These are phyloP conservation scores for Antidorcas marsupialis DNA, from an alignment of 2,113 vertebrate species.

Conservation along the genomic window DNA sequence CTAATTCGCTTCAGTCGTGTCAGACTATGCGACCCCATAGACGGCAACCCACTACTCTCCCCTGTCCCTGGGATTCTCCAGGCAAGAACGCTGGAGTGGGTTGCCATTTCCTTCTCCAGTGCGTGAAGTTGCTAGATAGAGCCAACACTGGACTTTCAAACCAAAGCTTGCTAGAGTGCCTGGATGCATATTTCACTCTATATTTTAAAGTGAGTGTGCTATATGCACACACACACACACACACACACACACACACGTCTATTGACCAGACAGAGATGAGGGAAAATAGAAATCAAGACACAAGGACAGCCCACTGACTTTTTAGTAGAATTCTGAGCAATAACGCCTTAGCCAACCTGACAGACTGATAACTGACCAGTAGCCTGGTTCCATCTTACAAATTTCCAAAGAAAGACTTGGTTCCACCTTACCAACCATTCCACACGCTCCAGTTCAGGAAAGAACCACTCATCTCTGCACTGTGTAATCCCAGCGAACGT, in stretches of 20 bases:
- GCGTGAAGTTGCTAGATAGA: too few relatives aligned
- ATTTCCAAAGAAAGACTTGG: neutral
- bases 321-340: neutral
- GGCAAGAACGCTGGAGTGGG: too few relatives aligned
- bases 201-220: neutral
- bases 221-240: neutral
- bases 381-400: neutral
- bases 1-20: too few relatives aligned
- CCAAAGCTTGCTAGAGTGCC: neutral
- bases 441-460: neutral
- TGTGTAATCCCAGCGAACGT: neutral
- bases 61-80: too few relatives aligned
- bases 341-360: neutral
- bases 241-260: neutral
- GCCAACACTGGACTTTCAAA: neutral
- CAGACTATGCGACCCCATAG: too few relatives aligned
- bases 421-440: neutral
- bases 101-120: too few relatives aligned
- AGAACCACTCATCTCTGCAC: neutral
- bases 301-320: neutral
- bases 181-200: neutral
- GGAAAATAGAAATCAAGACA: neutral
- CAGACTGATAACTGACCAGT: neutral
- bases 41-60: too few relatives aligned
- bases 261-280: neutral